phyloP scores from a whole-genome alignment of 2,113 vertebrate species.

The Leptodactylus fuscus region DNA sequence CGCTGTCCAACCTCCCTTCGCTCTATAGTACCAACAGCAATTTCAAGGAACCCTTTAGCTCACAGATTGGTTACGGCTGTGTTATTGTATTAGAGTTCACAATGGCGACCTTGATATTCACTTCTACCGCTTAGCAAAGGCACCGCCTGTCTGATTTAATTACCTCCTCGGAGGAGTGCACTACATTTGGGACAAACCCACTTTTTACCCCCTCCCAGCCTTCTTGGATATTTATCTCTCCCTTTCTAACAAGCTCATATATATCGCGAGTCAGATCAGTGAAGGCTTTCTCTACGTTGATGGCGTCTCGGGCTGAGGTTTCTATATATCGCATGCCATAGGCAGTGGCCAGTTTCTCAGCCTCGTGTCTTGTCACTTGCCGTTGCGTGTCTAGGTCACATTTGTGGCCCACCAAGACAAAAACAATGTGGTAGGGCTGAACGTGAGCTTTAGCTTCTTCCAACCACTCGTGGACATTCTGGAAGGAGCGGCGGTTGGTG shows the following conservation, averaged over 20 bases:
- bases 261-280: conserved; percentile 94
- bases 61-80: conserved; percentile 69
- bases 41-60: conserved; percentile 61
- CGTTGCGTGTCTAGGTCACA: conserved; percentile 94
- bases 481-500: conserved; percentile 95
- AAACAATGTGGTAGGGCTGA: conserved; percentile 94
- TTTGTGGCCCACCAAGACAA: conserved; percentile 95
- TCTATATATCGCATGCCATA: conserved; percentile 95
- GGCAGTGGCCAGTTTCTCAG: conserved; percentile 90
- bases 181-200: conserved; percentile 92
- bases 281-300: conserved; percentile 97
- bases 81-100: conserved; percentile 70
- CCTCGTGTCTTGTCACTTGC: conserved; percentile 92
- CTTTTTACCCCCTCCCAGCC: conserved; percentile 99
- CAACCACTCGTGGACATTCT: conserved; percentile 91
- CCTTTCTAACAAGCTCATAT: conserved; percentile 90
- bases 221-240: conserved; percentile 96
- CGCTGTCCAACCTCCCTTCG: conserved; percentile 60
- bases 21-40: conserved; percentile 63
- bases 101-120: conserved; percentile 58
- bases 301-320: conserved; percentile 92
- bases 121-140: conserved; percentile 83
- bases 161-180: conserved; percentile 94
- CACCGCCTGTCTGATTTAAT: conserved; percentile 90
- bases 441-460: conserved; percentile 94